These are phyloP conservation scores for Drosophila hydei DNA, from an alignment of 1,140 invertebrate species.

Conservation along the genomic window DNA sequence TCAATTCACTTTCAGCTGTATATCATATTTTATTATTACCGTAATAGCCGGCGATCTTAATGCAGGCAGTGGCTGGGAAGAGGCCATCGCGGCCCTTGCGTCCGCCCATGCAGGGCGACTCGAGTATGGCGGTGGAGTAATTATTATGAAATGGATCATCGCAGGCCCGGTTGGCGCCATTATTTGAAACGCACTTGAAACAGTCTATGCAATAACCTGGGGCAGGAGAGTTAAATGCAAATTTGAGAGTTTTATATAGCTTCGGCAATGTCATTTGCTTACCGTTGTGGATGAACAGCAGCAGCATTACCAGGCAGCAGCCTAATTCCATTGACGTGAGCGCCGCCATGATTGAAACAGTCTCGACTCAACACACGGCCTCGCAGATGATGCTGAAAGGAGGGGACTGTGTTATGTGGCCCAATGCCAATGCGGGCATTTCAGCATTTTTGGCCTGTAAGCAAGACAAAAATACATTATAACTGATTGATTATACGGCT, in stretches of 20 bases:
- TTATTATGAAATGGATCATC: conserved; percentile 99
- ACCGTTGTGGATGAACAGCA: conserved; percentile 67
- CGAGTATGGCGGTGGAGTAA: conserved; percentile 91
- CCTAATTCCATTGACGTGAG: conserved; percentile 62
- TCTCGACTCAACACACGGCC: conserved; percentile 10
- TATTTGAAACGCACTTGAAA: conserved; percentile 97
- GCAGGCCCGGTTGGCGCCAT: conserved; percentile 93
- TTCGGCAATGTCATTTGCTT: conserved; percentile 18
- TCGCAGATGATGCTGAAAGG: conserved; percentile 37
- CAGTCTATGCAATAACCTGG: conserved; percentile 92
- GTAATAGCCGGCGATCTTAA: conserved; percentile 95
- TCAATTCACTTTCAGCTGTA: conserved; percentile 21
- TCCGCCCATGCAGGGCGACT: conserved; percentile 96
- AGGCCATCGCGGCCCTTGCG: conserved; percentile 95
- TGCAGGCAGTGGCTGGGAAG: conserved; percentile 98
- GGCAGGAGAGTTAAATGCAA: not conserved
- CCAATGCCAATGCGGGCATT: conserved; percentile 41
- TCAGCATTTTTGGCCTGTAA: conserved; percentile 48
- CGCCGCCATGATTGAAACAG: conserved; percentile 45
- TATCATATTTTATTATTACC: too few relatives aligned
- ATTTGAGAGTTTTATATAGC: not conserved
- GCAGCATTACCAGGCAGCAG: conserved; percentile 56
- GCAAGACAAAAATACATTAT: conserved; percentile 16
- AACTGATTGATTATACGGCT: conserved; percentile 47
- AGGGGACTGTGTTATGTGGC: conserved; percentile 38